These are phyloP conservation scores for Halictus quadricinctus DNA, from an alignment of 2,888 invertebrate species.

Conservation along the genomic window DNA sequence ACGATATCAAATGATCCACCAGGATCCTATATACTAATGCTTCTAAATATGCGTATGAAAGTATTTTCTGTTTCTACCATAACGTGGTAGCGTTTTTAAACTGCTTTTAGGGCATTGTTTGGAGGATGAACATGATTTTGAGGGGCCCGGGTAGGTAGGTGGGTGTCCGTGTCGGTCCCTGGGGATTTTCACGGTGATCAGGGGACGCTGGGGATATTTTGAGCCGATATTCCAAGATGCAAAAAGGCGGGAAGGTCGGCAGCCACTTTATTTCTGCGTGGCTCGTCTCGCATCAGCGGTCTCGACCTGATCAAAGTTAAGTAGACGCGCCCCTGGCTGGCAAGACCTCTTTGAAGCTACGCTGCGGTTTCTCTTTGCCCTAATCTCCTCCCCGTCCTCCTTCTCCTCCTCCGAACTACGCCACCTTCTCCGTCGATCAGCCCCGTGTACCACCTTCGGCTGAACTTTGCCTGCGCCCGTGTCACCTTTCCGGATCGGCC, in stretches of 20 bases:
- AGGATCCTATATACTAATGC: no score
- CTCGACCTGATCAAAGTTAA: slow-evolving; percentile 81
- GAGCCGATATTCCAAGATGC: slow-evolving; percentile 65
- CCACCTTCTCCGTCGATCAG: slow-evolving; percentile 83
- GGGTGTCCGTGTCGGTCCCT: not conserved
- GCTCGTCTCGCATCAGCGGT: slow-evolving; percentile 79
- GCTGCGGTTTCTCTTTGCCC: slow-evolving; percentile 79
- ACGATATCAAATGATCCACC: no score
- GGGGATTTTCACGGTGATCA: not conserved
- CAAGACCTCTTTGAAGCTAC: slow-evolving; percentile 76
- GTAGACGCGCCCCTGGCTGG: slow-evolving; percentile 77
- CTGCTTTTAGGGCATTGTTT: not conserved
- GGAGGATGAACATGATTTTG: not conserved
- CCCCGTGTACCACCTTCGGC: slow-evolving; percentile 81
- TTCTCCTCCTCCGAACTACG: slow-evolving; percentile 61
- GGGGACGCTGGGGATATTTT: slow-evolving; percentile 11
- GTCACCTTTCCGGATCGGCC: slow-evolving; percentile 69
- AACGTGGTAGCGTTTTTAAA: no score
- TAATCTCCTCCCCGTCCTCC: slow-evolving; percentile 65
- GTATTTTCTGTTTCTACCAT: no score
- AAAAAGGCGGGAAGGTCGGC: slow-evolving; percentile 68
- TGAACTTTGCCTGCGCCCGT: slow-evolving; percentile 54
- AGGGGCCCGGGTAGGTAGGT: not conserved
- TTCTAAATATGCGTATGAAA: no score
- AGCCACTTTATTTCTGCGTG: slow-evolving; percentile 69